These are phyloP conservation scores for Diplazon laetatorius DNA, from an alignment of 2,888 invertebrate species.

Conservation along the genomic window DNA sequence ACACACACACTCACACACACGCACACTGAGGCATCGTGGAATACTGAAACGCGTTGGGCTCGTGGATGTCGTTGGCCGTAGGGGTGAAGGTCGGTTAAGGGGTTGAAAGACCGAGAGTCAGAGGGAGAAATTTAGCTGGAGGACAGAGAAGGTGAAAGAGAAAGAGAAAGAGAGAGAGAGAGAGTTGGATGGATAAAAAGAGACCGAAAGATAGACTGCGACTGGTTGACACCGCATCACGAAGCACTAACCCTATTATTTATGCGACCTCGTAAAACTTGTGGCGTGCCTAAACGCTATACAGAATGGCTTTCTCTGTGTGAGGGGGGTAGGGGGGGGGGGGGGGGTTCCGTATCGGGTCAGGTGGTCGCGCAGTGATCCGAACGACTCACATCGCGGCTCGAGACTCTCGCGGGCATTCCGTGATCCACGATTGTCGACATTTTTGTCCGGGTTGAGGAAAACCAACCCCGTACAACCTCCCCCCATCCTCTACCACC, in stretches of 20 bases:
- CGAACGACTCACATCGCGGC: conserved; percentile 20
- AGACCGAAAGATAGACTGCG: conserved; percentile 57
- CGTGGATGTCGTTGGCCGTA: conserved; percentile 47
- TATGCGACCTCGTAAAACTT: conserved; percentile 81
- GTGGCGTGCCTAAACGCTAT: conserved; percentile 79
- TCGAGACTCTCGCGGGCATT: conserved; percentile 55
- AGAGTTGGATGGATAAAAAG: conserved; percentile 19
- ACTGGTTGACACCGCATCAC: conserved; percentile 79
- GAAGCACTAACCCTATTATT: conserved; percentile 80
- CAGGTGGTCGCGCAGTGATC: conserved; percentile 32
- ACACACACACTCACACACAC: too few relatives aligned
- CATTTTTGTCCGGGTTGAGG: conserved; percentile 44
- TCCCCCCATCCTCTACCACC: conserved; percentile 23
- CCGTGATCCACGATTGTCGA: conserved; percentile 65
- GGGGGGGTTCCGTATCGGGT: conserved; percentile 41
- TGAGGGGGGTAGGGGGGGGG: too few relatives aligned
- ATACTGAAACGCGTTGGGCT: conserved; percentile 30
- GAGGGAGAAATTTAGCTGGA: neutral
- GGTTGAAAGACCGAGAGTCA: too few relatives aligned
- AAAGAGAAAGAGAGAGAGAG: conserved; percentile 59
- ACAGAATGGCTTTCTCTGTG: conserved; percentile 51
- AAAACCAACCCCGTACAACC: conserved; percentile 12
- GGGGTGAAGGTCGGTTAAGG: neutral
- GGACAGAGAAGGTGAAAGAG: conserved; percentile 59
- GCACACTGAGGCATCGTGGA: too few relatives aligned